Percentiles rank a stretch among this genome's conserved stretches.
Conservation (phyloP, 2,797 vertebrate genomes). For the Myripristis jacobus region DNA sequence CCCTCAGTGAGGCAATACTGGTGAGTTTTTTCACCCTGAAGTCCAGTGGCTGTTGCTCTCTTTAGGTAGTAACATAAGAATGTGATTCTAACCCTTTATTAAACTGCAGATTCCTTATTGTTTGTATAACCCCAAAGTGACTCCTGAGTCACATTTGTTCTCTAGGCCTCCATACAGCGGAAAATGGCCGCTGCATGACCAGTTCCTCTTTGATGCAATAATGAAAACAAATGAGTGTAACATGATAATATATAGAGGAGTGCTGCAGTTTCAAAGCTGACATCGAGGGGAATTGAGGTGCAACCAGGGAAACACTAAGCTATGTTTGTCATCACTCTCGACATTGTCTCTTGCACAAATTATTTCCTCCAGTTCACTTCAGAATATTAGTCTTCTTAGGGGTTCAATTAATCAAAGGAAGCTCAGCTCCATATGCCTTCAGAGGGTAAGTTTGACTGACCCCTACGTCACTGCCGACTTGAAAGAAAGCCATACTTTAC, state of each 20-base stretch:
- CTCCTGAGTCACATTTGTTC: constrained; percentile 83
- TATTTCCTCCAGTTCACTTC: constrained; percentile 78
- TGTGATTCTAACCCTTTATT: constrained; percentile 83
- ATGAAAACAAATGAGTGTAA: constrained; percentile 86
- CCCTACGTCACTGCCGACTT: constrained; percentile 33
- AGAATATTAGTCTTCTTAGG: constrained; percentile 74
- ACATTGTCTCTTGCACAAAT: constrained; percentile 79
- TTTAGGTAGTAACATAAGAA: constrained; percentile 81
- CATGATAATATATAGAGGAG: constrained; percentile 80
- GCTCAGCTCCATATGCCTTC: constrained; percentile 69
- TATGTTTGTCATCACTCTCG: constrained; percentile 82
- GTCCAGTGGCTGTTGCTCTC: constrained; percentile 71
- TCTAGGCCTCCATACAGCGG: constrained; percentile 73
- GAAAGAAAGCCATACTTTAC: constrained; percentile 48
- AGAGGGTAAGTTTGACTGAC: constrained; percentile 62
- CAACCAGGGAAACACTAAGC: constrained; percentile 79
- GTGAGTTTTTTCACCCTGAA: constrained; percentile 42
- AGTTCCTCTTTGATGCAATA: constrained; percentile 83
- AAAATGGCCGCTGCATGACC: constrained; percentile 82
- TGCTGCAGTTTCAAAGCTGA: constrained; percentile 75
- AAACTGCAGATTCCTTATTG: constrained; percentile 79
- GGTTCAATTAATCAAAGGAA: constrained; percentile 78
- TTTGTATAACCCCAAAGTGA: constrained; percentile 80
- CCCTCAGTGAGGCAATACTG: constrained; percentile 28
- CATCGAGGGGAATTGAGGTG: constrained; percentile 74